These are phyloP conservation scores for Danio kyathit DNA, from an alignment of 2,797 vertebrate species.

Conservation along the genomic window DNA sequence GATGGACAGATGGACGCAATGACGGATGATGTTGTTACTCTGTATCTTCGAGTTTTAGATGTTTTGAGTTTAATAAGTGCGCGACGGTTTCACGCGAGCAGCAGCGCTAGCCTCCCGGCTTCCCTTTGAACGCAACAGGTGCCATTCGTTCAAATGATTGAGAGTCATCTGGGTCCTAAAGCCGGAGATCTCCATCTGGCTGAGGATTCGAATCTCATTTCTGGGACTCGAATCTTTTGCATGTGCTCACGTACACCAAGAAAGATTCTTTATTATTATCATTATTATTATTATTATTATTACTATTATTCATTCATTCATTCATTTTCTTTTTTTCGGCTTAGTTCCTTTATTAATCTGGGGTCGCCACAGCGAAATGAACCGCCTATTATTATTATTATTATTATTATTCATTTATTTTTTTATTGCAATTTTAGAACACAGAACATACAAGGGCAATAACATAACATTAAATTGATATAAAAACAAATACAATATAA, in stretches of 20 bases:
- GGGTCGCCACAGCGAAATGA: too few species aligned
- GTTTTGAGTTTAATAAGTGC: slow-evolving; percentile 15
- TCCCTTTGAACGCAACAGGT: slow-evolving; percentile 73
- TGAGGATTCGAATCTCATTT: not conserved
- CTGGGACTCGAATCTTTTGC: slow-evolving; percentile 4
- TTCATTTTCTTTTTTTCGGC: too few species aligned
- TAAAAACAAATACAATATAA: too few species aligned
- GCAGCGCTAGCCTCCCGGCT: slow-evolving; percentile 49
- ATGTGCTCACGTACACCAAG: not conserved
- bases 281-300: too few species aligned
- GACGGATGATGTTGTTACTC: not conserved
- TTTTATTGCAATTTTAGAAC: too few species aligned
- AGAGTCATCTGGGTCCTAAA: slow-evolving; percentile 65
- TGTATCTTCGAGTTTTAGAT: slow-evolving; percentile 30
- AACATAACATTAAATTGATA: too few species aligned
- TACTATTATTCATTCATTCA: too few species aligned
- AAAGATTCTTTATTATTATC: too few species aligned
- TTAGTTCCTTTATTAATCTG: too few species aligned
- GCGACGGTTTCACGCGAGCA: slow-evolving; percentile 33
- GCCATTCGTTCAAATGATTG: slow-evolving; percentile 70
- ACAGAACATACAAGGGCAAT: too few species aligned
- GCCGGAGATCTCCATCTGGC: not conserved
- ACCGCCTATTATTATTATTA: too few species aligned
- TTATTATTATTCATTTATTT: too few species aligned
- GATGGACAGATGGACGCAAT: not conserved